These are phyloP conservation scores for Rhopalosiphum padi DNA, from an alignment of 1,140 invertebrate species.

Conservation along the genomic window DNA sequence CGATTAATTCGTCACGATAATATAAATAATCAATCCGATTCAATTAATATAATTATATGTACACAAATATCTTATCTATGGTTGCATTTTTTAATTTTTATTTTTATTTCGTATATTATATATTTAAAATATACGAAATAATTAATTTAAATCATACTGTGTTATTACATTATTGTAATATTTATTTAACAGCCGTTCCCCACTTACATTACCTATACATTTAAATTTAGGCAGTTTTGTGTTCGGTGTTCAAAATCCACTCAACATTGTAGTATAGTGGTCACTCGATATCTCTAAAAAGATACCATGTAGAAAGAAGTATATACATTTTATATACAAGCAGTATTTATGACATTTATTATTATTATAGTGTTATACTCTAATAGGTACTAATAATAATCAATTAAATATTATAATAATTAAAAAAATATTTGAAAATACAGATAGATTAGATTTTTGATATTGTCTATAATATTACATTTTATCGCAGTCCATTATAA, in stretches of 20 bases:
- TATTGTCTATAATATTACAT: no score
- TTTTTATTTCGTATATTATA: neutral
- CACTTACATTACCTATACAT: neutral
- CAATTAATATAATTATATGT: neutral
- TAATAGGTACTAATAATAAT: neutral
- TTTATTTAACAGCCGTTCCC: neutral
- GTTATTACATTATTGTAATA: neutral
- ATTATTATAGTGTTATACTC: no score
- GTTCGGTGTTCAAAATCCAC: neutral
- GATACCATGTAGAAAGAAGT: no score
- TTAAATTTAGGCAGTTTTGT: neutral
- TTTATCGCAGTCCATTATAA: no score
- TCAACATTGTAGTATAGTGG: neutral
- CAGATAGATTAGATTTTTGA: no score
- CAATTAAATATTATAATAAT: neutral
- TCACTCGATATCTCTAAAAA: neutral
- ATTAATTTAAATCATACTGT: neutral
- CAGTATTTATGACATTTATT: no score
- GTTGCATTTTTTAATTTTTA: neutral
- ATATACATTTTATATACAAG: no score
- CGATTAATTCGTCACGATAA: neutral
- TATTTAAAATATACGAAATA: neutral
- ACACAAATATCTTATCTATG: neutral
- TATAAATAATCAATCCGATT: neutral
- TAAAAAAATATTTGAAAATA: neutral